Percentiles rank a stretch among this genome's conserved stretches.
These are phyloP conservation scores for Drosophila aff. DNA, from an alignment of 1,140 invertebrate species.

Conservation along the genomic window DNA sequence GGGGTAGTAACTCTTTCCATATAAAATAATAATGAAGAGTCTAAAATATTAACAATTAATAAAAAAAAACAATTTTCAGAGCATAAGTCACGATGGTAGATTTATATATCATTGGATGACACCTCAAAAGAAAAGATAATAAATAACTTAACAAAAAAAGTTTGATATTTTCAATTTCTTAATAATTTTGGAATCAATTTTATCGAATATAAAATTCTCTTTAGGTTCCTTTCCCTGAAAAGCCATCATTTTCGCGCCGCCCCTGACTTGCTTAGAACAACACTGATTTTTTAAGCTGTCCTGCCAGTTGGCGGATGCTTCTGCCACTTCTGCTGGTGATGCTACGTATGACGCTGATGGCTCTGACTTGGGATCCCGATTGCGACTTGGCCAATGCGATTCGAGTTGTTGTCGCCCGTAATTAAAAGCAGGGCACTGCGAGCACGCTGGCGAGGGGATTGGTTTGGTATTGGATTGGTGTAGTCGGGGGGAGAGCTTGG, in stretches of 20 bases:
- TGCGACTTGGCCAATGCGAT: constrained; percentile 39
- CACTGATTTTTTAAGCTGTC: constrained; percentile 26
- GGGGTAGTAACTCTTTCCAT: background rate
- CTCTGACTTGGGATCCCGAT: constrained; percentile 28
- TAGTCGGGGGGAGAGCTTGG: background rate
- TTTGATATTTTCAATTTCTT: background rate
- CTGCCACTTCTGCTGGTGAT: constrained; percentile 61
- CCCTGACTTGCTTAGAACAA: constrained; percentile 25
- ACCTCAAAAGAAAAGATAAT: too few species aligned
- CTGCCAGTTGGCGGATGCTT: constrained; percentile 15
- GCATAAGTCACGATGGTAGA: too few species aligned
- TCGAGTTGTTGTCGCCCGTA: constrained; percentile 73
- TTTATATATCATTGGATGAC: too few species aligned
- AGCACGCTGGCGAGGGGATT: constrained; percentile 30
- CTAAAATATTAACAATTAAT: too few species aligned
- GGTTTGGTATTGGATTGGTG: background rate
- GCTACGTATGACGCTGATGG: constrained; percentile 75
- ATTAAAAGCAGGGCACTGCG: constrained; percentile 73
- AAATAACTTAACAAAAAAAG: too few species aligned
- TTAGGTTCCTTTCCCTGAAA: too few species aligned
- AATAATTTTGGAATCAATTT: background rate
- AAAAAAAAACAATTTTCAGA: too few species aligned
- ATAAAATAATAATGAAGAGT: too few species aligned
- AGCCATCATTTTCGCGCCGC: background rate
- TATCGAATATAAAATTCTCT: background rate